These are phyloP conservation scores for Ctenosaura bakeri DNA, from an alignment of 2,797 vertebrate species.

Conservation along the genomic window DNA sequence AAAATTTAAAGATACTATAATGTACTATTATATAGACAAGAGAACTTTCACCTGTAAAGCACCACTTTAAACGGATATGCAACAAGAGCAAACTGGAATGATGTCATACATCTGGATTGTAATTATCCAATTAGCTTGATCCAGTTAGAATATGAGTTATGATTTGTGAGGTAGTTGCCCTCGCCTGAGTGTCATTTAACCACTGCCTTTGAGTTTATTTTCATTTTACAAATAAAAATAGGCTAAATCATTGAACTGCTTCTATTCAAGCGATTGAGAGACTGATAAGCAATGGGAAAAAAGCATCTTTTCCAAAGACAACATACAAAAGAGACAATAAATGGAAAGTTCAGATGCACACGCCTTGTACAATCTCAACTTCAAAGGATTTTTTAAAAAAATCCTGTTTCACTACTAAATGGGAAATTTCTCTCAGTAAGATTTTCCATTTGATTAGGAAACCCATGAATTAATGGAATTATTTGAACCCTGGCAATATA, in stretches of 20 bases:
- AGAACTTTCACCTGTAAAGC: neutral
- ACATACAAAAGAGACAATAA: constrained; percentile 17
- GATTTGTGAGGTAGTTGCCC: neutral
- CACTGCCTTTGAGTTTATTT: neutral
- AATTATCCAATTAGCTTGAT: constrained; percentile 6
- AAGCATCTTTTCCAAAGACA: neutral
- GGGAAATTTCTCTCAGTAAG: neutral
- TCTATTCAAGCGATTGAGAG: neutral
- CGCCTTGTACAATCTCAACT: neutral
- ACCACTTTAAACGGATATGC: neutral
- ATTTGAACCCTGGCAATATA: neutral
- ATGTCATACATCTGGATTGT: neutral
- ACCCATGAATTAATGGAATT: neutral
- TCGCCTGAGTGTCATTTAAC: neutral
- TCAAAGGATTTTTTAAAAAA: constrained; percentile 1
- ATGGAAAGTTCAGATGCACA: constrained; percentile 8
- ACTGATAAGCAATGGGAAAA: constrained; percentile 13
- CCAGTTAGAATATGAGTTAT: neutral
- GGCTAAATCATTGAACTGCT: neutral
- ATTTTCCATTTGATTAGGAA: constrained; percentile 1
- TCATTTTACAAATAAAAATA: neutral
- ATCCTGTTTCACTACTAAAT: neutral
- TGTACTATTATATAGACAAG: neutral
- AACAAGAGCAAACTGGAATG: neutral
- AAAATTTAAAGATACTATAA: neutral